Conservation (phyloP, 1,140 invertebrate species). For the Dolichoris vasculosae region DNA sequence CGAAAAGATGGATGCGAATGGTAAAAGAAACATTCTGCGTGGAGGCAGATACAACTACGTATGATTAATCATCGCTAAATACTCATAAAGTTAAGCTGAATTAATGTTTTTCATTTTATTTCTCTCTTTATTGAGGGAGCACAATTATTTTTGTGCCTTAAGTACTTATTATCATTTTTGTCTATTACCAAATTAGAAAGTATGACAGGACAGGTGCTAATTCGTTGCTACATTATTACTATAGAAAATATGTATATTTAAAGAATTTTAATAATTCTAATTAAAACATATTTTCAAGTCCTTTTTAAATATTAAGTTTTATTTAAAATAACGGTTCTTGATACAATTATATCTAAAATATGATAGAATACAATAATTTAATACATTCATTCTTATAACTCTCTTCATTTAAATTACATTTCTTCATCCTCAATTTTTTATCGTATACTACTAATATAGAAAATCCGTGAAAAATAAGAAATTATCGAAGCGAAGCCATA, state of each 20-base stretch:
- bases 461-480: not conserved
- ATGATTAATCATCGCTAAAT: slow-evolving; percentile 45
- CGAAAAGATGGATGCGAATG: not conserved
- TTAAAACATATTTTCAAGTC: too few species aligned
- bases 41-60: not conserved
- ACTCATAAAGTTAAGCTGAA: slow-evolving; percentile 36
- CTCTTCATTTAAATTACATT: too few species aligned
- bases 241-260: not conserved
- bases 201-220: not conserved
- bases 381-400: too few species aligned
- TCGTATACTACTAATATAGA: too few species aligned
- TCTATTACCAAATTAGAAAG: not conserved
- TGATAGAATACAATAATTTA: too few species aligned
- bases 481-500: not conserved
- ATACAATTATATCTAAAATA: too few species aligned
- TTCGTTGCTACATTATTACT: too few species aligned
- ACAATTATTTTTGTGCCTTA: not conserved
- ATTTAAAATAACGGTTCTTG: too few species aligned
- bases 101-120: not conserved
- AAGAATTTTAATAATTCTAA: too few species aligned
- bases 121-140: not conserved
- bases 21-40: not conserved
- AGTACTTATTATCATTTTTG: not conserved
- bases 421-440: too few species aligned
- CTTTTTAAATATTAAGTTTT: too few species aligned